Conservation (phyloP, 2,797 vertebrate species). For the Aldrovandia affinis region DNA sequence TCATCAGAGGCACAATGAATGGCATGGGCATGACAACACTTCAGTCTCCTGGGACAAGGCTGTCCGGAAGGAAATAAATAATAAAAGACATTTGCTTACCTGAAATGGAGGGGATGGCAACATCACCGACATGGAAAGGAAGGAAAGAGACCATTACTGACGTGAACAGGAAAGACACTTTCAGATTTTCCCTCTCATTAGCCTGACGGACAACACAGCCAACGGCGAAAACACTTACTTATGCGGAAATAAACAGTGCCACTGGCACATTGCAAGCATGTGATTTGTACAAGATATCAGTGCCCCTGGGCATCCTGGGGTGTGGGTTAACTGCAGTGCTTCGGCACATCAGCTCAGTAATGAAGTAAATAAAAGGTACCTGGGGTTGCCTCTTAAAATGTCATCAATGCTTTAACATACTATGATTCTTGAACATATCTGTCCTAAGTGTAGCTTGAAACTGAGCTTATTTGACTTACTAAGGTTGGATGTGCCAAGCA, state of each 20-base stretch:
- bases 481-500: not conserved
- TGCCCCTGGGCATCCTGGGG: not conserved
- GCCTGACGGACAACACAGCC: not conserved
- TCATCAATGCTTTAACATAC: not conserved
- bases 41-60: not conserved
- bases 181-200: not conserved
- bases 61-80: not conserved
- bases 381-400: not conserved
- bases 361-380: not conserved
- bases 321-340: not conserved
- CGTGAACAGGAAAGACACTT: not conserved
- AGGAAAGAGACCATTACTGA: not conserved
- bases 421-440: not conserved
- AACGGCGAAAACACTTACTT: not conserved
- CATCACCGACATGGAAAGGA: not conserved
- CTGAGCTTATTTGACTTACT: not conserved
- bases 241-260: not conserved
- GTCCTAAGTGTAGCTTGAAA: not conserved
- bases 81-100: constrained; percentile 9
- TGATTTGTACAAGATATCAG: not conserved
- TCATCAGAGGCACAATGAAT: too few species aligned
- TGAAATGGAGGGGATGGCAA: not conserved
- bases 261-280: not conserved
- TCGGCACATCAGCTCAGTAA: not conserved
- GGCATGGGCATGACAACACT: not conserved